These are phyloP conservation scores for Turnix velox DNA, from an alignment of 2,113 vertebrate species.

Conservation along the genomic window DNA sequence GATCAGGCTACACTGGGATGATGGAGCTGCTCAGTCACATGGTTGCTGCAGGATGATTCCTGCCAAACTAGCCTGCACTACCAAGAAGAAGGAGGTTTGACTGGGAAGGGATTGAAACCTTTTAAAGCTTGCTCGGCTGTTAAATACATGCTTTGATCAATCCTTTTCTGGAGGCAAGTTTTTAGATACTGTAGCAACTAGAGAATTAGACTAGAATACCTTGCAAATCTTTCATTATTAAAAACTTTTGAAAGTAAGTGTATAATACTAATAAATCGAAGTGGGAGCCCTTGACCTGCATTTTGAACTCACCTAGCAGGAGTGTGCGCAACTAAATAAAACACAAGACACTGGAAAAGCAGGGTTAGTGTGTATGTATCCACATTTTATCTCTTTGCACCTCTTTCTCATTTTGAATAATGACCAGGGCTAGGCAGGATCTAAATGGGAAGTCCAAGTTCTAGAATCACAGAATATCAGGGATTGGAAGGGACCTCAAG, in stretches of 20 bases:
- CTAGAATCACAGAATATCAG: too few relatives aligned
- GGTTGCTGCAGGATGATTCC: not conserved
- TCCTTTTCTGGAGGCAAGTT: not conserved
- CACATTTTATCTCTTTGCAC: not conserved
- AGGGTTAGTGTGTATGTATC: not conserved
- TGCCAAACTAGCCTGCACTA: not conserved
- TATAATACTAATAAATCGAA: not conserved
- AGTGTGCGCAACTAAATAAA: not conserved
- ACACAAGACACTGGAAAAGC: not conserved
- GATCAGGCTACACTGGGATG: not conserved
- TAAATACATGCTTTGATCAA: not conserved
- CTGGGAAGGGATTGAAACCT: not conserved
- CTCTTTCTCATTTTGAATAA: not conserved
- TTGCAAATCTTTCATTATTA: not conserved
- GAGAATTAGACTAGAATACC: not conserved
- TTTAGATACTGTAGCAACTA: not conserved
- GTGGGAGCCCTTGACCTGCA: not conserved
- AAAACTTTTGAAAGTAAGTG: not conserved
- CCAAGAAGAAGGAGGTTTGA: not conserved
- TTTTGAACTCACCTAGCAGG: not conserved
- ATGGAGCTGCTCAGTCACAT: not conserved
- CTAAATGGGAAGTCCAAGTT: not conserved
- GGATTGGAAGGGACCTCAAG: too few relatives aligned
- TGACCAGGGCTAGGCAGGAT: not conserved
- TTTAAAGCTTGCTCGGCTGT: not conserved